A percentile compares a stretch with the other conserved stretches of the same genome.
Evolutionary conservation across 37 sponge, comb jelly and placozoan genomes (phyloP).

Genomic region (Diacarnus erythraeanus): DNA sequence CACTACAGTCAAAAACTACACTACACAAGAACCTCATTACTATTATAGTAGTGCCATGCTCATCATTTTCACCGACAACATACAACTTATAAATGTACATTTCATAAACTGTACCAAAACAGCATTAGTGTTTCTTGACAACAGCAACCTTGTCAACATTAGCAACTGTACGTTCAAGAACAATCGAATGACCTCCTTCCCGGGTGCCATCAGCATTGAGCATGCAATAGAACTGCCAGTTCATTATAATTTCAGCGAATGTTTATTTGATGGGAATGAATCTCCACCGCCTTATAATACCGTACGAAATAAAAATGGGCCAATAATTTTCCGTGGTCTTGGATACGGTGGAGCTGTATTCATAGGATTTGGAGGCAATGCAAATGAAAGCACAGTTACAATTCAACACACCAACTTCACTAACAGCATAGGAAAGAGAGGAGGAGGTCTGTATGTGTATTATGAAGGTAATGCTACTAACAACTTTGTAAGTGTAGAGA

Average conservation of each 20-base stretch:
- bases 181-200: background rate
- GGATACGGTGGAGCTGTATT: background rate
- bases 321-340: background rate
- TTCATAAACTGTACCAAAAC: background rate
- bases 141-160: background rate
- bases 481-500: background rate
- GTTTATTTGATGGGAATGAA: background rate
- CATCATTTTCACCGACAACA: background rate
- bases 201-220: background rate
- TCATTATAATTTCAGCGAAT: background rate
- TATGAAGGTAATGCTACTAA: background rate
- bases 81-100: background rate
- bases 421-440: background rate
- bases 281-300: no score
- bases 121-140: background rate
- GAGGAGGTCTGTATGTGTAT: background rate
- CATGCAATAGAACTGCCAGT: background rate
- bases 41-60: background rate
- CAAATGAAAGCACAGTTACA: background rate
- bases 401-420: background rate
- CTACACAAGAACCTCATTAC: no score
- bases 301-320: background rate
- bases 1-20: background rate
- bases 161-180: background rate
- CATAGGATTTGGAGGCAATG: background rate